Evolutionary conservation across 2,113 vertebrate species (phyloP), one percentile per base, ranked within the genome.

Genomic region (Heliornis fulica): DNA sequence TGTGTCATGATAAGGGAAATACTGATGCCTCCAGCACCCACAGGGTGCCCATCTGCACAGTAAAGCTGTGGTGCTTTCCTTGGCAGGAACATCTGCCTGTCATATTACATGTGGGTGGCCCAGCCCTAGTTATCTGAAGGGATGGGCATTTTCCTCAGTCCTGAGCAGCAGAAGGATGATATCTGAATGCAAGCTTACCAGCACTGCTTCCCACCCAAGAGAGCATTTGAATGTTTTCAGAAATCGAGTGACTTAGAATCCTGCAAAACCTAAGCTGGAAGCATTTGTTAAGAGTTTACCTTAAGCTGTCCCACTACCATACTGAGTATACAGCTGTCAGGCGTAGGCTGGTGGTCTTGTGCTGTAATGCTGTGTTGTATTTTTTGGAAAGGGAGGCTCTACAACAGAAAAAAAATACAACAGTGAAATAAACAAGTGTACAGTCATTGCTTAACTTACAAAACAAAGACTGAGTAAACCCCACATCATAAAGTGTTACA

Each of bases 251-350:
- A 68, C 48, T 94, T 48, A 86, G 38, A 80, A 83, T 51, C 64
- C 64, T 90, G 65, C 36, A 95, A 80, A 91, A 80, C 63, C 15
- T n/a, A 43, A 53, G 54, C 74, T 46, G 28, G 12, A 82, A 83
- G 16, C 16, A 22, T 38, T 77, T 72, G 17, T 89, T 83, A 81
- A 75, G 69, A 23, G 68, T 98, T 98, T 98, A 99, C 99, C 98
- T 99, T 99, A 92, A 99, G 98, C 97, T 99, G 99, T 96, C 99
- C 99, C 97, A 99, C 99, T 95, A 99, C 99, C 99, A 99, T 99
- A 98, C 99, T 99, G 97, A 99, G 94, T 98, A 99, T 99, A 98
- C 99, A 99, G 98, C 98, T 98, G 97, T 99, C 99, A 97, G 99
- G 99, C 83, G 99, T 99, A 74, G 99, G 99, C 96, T 99, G 99